phyloP scores from a whole-genome alignment of 1,140 invertebrate species.

The Notospermus geniculatus region DNA sequence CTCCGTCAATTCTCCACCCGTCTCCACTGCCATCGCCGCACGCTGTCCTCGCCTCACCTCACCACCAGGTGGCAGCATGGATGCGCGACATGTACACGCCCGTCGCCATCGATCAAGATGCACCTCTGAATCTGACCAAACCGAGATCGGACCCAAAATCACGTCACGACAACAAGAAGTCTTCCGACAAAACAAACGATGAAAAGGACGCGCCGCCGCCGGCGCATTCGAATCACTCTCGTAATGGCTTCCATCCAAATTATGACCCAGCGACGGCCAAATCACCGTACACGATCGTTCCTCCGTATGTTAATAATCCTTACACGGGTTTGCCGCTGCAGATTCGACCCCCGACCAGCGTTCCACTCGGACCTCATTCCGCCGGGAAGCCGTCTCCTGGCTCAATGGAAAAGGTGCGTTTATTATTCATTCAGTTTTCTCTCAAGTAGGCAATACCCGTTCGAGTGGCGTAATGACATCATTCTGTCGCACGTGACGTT shows the following conservation, averaged over 20 bases:
- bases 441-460: too few species aligned
- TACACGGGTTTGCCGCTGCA: slow-evolving; percentile 35
- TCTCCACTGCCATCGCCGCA: slow-evolving; percentile 6
- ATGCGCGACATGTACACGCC: slow-evolving; percentile 37
- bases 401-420: neutral
- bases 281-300: slow-evolving; percentile 35
- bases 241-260: slow-evolving; percentile 25
- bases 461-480: too few species aligned
- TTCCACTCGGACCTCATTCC: slow-evolving; percentile 13
- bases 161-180: neutral
- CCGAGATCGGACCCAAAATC: slow-evolving; percentile 63
- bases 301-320: slow-evolving; percentile 42
- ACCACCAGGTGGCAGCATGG: neutral
- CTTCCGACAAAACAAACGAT: neutral
- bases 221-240: slow-evolving; percentile 11
- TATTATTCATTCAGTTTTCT: too few species aligned
- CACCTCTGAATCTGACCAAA: slow-evolving; percentile 84
- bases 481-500: too few species aligned
- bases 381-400: slow-evolving; percentile 2
- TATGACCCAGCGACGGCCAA: slow-evolving; percentile 18
- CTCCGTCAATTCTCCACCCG: neutral
- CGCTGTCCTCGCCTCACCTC: neutral
- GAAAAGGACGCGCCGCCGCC: neutral
- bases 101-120: slow-evolving; percentile 63
- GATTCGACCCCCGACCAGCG: slow-evolving; percentile 26